These are phyloP conservation scores for Anthophora plumipes DNA, from an alignment of 2,888 invertebrate genomes.

Conservation along the genomic window DNA sequence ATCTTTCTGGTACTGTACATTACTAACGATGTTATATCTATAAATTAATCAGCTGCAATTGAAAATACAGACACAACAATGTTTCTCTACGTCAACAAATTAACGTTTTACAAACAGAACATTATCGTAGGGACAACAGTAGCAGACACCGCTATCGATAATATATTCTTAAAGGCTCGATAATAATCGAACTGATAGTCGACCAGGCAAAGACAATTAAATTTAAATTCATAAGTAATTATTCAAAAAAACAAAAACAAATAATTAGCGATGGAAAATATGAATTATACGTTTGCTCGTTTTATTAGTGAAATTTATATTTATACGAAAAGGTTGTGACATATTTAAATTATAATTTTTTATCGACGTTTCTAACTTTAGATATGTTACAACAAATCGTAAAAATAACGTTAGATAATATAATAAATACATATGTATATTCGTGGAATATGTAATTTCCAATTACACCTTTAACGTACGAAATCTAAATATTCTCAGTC, in stretches of 20 bases:
- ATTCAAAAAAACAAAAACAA: background rate
- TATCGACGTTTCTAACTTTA: background rate
- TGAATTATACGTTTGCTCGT: background rate
- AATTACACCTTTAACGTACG: background rate
- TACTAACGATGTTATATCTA: constrained; percentile 10
- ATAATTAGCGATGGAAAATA: background rate
- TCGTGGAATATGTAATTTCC: background rate
- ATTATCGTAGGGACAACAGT: constrained; percentile 30
- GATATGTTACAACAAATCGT: background rate
- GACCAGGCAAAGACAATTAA: background rate
- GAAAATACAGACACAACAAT: background rate
- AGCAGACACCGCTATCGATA: constrained; percentile 46
- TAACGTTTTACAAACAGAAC: constrained; percentile 34
- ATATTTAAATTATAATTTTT: background rate
- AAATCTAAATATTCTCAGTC: constrained; percentile 4
- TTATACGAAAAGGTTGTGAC: background rate
- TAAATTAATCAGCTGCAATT: constrained; percentile 9
- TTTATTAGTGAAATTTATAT: background rate
- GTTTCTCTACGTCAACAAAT: constrained; percentile 32
- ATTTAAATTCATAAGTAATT: constrained; percentile 3
- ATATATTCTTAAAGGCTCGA: constrained; percentile 5
- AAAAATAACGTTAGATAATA: background rate
- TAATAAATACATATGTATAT: background rate
- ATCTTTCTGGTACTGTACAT: background rate
- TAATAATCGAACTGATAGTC: constrained; percentile 8